Evolutionary conservation across 1,140 invertebrate species (phyloP).

Genomic region (Hypsibius dujardini): DNA sequence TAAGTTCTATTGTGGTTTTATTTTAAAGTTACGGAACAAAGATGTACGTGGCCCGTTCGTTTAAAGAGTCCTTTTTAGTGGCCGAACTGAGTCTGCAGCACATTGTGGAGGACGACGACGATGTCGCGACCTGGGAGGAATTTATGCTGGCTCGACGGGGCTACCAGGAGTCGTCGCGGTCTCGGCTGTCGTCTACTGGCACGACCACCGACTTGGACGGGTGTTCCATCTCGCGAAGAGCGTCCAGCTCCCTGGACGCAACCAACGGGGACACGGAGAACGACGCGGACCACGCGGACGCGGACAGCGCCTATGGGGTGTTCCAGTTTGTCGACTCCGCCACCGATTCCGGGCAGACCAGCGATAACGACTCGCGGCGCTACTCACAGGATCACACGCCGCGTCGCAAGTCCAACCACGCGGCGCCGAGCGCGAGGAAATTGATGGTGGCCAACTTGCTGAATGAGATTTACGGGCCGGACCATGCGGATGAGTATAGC

Average conservation of each 20-base stretch:
- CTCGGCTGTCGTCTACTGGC: background rate
- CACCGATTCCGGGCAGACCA: background rate
- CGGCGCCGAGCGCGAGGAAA: conserved; percentile 1
- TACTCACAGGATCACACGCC: too few species aligned
- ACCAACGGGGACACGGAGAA: background rate
- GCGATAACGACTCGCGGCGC: too few species aligned
- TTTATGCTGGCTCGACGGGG: background rate
- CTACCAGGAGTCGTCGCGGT: too few species aligned
- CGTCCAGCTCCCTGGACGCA: conserved; percentile 8
- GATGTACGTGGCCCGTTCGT: too few species aligned
- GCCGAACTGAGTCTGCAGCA: too few species aligned
- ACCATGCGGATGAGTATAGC: background rate
- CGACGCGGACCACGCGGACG: background rate
- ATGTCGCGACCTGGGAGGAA: background rate
- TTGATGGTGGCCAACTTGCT: background rate
- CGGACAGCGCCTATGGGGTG: too few species aligned
- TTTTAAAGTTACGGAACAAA: too few species aligned
- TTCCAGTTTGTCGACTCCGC: too few species aligned
- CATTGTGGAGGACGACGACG: background rate
- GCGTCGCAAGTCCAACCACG: background rate
- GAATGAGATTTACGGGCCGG: background rate
- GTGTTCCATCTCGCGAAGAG: background rate
- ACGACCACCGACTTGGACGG: background rate
- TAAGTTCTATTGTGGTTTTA: too few species aligned
- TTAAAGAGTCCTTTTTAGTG: too few species aligned